A percentile compares a stretch with the other conserved stretches of the same genome.
phyloP scores from a whole-genome alignment of 2,797 vertebrate genomes.

The Helarctos malayanus region DNA sequence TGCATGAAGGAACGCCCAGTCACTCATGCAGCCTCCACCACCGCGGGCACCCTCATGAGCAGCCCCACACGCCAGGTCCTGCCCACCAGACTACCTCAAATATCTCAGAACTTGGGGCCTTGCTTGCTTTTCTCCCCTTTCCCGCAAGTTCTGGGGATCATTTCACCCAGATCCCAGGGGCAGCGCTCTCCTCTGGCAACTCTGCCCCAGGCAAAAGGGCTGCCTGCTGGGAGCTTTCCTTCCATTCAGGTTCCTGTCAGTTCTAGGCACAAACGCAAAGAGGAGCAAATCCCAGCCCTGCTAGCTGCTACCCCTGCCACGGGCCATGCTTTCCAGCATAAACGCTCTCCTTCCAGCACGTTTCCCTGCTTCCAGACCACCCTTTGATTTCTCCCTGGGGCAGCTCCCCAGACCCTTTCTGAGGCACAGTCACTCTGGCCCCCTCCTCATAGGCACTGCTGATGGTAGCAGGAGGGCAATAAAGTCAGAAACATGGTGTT shows the following conservation, averaged over 20 bases:
- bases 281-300: neutral
- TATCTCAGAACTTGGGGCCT: neutral
- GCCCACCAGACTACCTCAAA: neutral
- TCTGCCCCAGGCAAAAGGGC: neutral
- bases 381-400: neutral
- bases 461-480: neutral
- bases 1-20: neutral
- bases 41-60: fast-evolving
- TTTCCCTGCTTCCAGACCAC: neutral
- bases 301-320: too few relatives aligned
- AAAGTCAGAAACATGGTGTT: neutral
- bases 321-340: neutral
- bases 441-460: neutral
- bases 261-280: neutral
- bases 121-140: neutral
- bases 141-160: neutral
- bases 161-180: neutral
- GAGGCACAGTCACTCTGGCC: neutral
- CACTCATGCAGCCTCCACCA: neutral
- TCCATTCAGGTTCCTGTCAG: neutral
- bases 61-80: neutral
- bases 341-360: too few relatives aligned
- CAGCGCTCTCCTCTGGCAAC: neutral
- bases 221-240: neutral
- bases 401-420: too few relatives aligned